A percentile compares a stretch with the other conserved stretches of the same genome.
phyloP scores from a whole-genome alignment of 30 jellyfish, hydroid and myxozoan species.

The Aurelia sp. region DNA sequence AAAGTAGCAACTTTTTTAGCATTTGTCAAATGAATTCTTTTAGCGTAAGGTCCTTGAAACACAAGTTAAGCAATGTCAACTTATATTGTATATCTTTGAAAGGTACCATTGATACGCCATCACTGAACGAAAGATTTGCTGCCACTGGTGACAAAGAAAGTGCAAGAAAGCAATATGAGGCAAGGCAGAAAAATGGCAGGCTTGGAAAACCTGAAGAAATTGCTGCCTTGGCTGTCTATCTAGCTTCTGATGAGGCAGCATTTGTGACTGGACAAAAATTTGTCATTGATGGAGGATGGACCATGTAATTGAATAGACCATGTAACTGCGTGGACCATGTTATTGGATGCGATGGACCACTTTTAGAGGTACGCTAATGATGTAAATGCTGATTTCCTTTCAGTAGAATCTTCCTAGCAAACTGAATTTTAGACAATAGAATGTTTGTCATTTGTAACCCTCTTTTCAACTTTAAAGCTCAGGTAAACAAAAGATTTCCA shows the following conservation, averaged over 20 bases:
- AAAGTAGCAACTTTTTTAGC: too few species aligned
- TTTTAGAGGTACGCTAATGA: not conserved
- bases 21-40: too few species aligned
- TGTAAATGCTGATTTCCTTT: not conserved
- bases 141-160: conserved; percentile 57
- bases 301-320: conserved; percentile 21
- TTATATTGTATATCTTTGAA: not conserved
- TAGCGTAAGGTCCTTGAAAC: too few species aligned
- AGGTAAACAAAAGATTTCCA: too few species aligned
- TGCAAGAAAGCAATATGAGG: conserved; percentile 29
- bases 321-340: conserved; percentile 60
- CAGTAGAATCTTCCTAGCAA: too few species aligned
- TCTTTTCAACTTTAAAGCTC: too few species aligned
- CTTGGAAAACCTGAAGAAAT: conserved; percentile 75
- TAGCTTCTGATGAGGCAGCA: conserved; percentile 72
- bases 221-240: conserved; percentile 66
- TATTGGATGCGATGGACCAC: not conserved
- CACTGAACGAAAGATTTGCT: conserved; percentile 59
- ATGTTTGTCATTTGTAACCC: too few species aligned
- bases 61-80: not conserved
- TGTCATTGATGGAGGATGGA: conserved; percentile 83
- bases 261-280: conserved; percentile 69
- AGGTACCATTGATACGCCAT: conserved; percentile 85
- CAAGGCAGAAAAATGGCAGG: conserved; percentile 71
- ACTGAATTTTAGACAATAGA: too few species aligned